Percentiles rank a stretch among this genome's conserved stretches.
These are phyloP conservation scores for Euproctis similis DNA, from an alignment of 2,888 invertebrate genomes.

Conservation along the genomic window DNA sequence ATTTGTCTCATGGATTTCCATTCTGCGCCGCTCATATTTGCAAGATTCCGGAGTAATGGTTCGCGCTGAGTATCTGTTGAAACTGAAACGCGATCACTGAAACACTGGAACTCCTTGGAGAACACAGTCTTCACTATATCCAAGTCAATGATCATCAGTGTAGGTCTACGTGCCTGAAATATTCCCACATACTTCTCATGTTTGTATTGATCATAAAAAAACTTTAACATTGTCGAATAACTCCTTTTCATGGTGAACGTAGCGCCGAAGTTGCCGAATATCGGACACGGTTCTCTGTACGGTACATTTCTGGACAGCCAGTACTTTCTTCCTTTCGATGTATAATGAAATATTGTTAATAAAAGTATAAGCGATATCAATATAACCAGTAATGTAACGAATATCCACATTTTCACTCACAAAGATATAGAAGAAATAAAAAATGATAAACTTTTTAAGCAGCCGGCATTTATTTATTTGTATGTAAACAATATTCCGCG, in stretches of 20 bases:
- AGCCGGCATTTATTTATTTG: conserved; percentile 36
- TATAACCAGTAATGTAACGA: conserved; percentile 40
- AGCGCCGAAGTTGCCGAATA: conserved; percentile 69
- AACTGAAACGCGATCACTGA: conserved; percentile 60
- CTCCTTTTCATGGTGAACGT: conserved; percentile 56
- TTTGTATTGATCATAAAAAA: conserved; percentile 50
- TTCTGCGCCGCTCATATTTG: conserved; percentile 65
- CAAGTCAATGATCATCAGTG: conserved; percentile 57
- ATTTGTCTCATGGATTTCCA: conserved; percentile 67
- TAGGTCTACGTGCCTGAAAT: conserved; percentile 65
- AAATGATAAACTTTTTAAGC: conserved; percentile 28
- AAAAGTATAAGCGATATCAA: conserved; percentile 37
- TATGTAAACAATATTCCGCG: conserved; percentile 51
- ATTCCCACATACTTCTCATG: conserved; percentile 57
- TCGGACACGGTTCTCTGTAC: conserved; percentile 63
- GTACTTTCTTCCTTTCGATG: conserved; percentile 58
- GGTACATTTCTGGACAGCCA: conserved; percentile 58
- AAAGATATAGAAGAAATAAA: conserved; percentile 21
- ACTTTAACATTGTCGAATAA: conserved; percentile 55
- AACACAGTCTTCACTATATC: conserved; percentile 55
- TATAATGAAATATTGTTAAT: conserved; percentile 52
- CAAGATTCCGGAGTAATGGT: conserved; percentile 59
- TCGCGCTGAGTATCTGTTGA: conserved; percentile 61
- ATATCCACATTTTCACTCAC: conserved; percentile 41
- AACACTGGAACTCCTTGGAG: conserved; percentile 50